Conservation (phyloP, 64 coral and sea anemone species). For the Catalaphyllia jardinei region DNA sequence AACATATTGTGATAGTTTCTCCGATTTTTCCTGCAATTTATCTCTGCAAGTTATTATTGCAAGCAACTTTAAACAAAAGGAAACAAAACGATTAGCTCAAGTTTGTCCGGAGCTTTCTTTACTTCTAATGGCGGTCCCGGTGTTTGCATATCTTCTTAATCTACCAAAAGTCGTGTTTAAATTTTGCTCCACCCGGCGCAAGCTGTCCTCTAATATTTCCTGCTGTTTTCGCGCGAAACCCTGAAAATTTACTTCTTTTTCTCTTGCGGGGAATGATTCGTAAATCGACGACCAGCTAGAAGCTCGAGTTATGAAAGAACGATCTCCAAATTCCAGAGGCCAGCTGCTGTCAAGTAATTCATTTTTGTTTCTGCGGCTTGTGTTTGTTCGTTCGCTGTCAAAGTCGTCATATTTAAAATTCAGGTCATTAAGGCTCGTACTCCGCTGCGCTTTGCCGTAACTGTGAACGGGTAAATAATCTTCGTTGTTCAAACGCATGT, state of each 20-base stretch:
- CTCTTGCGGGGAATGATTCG: background rate
- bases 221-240: slow-evolving; percentile 29
- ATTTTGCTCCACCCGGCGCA: slow-evolving; percentile 16
- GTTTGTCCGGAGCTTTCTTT: background rate
- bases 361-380: background rate
- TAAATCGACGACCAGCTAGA: background rate
- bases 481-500: background rate
- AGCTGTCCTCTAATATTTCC: slow-evolving; percentile 11
- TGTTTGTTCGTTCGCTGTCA: background rate
- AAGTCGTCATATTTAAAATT: background rate
- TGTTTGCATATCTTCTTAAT: slow-evolving; percentile 17
- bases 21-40: too few species aligned
- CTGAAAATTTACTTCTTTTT: slow-evolving; percentile 15
- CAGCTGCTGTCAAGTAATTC: background rate
- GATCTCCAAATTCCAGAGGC: background rate
- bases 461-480: background rate
- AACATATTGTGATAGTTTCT: too few species aligned
- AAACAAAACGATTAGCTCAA: background rate
- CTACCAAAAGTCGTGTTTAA: slow-evolving; percentile 22
- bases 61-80: background rate
- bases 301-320: background rate
- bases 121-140: background rate
- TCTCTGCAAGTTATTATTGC: too few species aligned
- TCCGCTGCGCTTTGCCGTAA: background rate
- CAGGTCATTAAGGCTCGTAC: background rate